Conservation (phyloP, 2,797 vertebrate species). For the Selene dorsalis region DNA sequence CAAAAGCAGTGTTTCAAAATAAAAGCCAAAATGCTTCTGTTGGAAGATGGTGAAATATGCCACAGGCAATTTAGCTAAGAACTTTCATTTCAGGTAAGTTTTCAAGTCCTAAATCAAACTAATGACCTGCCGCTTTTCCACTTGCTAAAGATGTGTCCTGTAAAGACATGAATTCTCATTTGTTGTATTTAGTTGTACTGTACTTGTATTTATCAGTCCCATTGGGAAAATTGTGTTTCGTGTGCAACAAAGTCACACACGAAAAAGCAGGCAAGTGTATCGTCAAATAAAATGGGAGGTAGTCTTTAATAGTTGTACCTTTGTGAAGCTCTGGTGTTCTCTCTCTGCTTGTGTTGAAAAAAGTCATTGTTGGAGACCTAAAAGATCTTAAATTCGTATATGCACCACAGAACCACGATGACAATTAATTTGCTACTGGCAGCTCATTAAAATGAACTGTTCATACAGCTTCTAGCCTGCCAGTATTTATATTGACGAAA, state of each 20-base stretch:
- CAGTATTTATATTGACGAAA: no score
- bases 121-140: neutral
- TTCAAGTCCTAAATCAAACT: constrained; percentile 16
- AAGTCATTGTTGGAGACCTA: neutral
- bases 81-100: neutral
- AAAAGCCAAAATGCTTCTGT: constrained; percentile 4
- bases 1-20: constrained; percentile 17
- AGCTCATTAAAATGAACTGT: neutral
- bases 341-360: neutral
- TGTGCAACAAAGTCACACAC: neutral
- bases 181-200: neutral
- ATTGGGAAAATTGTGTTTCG: neutral
- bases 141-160: neutral
- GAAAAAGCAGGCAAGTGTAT: neutral
- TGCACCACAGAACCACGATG: neutral
- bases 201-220: neutral
- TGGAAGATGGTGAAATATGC: constrained; percentile 7
- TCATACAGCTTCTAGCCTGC: no score
- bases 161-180: neutral
- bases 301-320: neutral
- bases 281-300: neutral
- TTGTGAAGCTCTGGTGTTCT: neutral
- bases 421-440: neutral
- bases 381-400: neutral
- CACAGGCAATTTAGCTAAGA: neutral